Conservation (phyloP, 1,140 invertebrate species). For the Harlomillsia oculata region DNA sequence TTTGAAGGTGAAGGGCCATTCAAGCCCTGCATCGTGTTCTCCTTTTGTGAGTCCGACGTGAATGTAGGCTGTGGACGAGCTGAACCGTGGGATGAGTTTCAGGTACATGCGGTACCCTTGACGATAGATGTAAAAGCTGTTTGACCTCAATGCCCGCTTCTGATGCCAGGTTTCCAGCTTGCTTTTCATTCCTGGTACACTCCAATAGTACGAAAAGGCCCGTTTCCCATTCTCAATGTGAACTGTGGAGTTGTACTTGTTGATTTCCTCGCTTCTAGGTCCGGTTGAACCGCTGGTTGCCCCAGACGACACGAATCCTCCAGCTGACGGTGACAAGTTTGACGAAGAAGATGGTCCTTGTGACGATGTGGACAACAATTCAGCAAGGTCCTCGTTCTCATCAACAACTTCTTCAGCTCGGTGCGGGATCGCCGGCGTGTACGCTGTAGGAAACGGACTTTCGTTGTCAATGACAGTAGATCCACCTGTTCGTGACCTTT, state of each 20-base stretch:
- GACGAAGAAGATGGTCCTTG: not conserved
- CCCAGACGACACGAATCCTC: not conserved
- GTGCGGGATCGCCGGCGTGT: constrained; percentile 14
- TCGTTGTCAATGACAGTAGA: constrained; percentile 15
- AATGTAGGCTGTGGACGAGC: constrained; percentile 41
- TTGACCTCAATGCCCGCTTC: constrained; percentile 39
- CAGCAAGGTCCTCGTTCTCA: constrained; percentile 7
- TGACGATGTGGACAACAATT: not conserved
- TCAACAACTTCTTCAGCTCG: constrained; percentile 18
- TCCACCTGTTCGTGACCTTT: constrained; percentile 5
- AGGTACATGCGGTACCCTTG: constrained; percentile 43
- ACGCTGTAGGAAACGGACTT: not conserved
- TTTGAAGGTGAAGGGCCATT: constrained; percentile 45
- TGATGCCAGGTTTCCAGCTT: constrained; percentile 42
- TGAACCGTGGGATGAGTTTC: constrained; percentile 39
- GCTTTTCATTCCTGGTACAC: constrained; percentile 38
- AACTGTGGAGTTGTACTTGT: constrained; percentile 39
- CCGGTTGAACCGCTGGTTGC: constrained; percentile 16
- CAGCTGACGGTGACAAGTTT: not conserved
- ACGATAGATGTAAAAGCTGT: constrained; percentile 42
- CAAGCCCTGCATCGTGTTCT: constrained; percentile 37
- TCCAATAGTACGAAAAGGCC: constrained; percentile 45
- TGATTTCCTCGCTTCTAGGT: constrained; percentile 31
- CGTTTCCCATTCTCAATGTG: constrained; percentile 37
- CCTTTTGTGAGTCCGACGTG: constrained; percentile 43